These are phyloP conservation scores for Caracal caracal DNA, from an alignment of 2,113 vertebrate genomes.

Conservation along the genomic window DNA sequence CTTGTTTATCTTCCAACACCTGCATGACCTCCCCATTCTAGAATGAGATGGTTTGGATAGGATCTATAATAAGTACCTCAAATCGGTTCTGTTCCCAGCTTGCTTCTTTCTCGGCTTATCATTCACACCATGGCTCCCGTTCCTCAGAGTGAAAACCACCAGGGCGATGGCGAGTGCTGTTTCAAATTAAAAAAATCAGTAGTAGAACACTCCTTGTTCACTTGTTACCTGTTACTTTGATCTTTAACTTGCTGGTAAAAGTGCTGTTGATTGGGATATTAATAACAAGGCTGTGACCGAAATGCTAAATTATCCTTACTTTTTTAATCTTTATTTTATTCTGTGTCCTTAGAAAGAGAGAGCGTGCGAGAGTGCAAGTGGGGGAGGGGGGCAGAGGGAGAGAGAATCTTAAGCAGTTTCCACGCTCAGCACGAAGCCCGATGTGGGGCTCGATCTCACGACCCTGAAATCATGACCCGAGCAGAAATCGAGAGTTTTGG, in stretches of 20 bases:
- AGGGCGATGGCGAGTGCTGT: neutral
- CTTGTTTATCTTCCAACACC: neutral
- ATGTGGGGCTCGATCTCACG: too few relatives aligned
- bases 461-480: too few relatives aligned
- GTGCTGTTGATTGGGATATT: neutral
- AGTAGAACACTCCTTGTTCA: neutral
- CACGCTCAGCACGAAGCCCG: too few relatives aligned
- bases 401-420: too few relatives aligned
- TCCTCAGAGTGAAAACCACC: neutral
- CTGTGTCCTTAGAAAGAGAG: too few relatives aligned
- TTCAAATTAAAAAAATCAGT: neutral
- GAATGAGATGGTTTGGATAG: neutral
- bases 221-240: neutral
- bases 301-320: neutral
- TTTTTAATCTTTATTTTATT: too few relatives aligned
- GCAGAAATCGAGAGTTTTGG: too few relatives aligned
- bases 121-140: neutral
- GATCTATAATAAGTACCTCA: neutral
- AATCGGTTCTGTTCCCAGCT: neutral
- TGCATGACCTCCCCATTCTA: fast-evolving
- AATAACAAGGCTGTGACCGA: neutral
- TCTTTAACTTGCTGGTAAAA: neutral
- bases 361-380: too few relatives aligned
- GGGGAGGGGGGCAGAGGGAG: too few relatives aligned
- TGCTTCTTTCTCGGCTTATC: neutral